Conservation (phyloP, 2,797 vertebrate genomes). For the Molothrus ater region DNA sequence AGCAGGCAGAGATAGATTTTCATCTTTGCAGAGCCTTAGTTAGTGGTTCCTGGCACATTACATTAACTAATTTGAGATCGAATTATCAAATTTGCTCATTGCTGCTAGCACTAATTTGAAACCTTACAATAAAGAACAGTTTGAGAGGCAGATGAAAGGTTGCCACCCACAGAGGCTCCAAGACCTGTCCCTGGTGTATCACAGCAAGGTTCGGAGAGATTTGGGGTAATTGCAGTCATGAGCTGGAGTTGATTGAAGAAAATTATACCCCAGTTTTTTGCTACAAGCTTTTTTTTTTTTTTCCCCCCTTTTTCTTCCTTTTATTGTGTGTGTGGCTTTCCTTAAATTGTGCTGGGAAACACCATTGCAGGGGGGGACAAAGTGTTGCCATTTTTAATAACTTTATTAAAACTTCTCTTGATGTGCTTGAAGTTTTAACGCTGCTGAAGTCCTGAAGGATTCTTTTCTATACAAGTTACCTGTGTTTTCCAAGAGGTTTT, state of each 20-base stretch:
- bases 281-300: slow-evolving; percentile 43
- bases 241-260: slow-evolving; percentile 91
- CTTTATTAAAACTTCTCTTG: slow-evolving; percentile 7
- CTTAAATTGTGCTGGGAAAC: slow-evolving; percentile 66
- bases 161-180: slow-evolving; percentile 81
- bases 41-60: slow-evolving; percentile 79
- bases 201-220: slow-evolving; percentile 81
- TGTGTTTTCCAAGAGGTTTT: background rate
- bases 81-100: slow-evolving; percentile 93
- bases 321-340: slow-evolving; percentile 70
- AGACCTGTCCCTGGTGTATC: slow-evolving; percentile 77
- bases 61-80: slow-evolving; percentile 86
- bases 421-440: background rate
- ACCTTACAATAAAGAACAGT: slow-evolving; percentile 81
- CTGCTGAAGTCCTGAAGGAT: background rate
- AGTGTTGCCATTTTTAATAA: slow-evolving; percentile 36
- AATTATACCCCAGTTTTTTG: slow-evolving; percentile 88
- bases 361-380: slow-evolving; percentile 57
- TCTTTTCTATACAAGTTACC: background rate
- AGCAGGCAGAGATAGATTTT: slow-evolving; percentile 73
- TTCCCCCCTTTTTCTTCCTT: background rate
- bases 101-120: slow-evolving; percentile 88
- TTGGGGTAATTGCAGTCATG: slow-evolving; percentile 92
- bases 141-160: slow-evolving; percentile 85
- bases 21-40: slow-evolving; percentile 71